Evolutionary conservation across 64 coral and sea anemone genomes (phyloP).

Genomic region (Cladopsammia gracilis): DNA sequence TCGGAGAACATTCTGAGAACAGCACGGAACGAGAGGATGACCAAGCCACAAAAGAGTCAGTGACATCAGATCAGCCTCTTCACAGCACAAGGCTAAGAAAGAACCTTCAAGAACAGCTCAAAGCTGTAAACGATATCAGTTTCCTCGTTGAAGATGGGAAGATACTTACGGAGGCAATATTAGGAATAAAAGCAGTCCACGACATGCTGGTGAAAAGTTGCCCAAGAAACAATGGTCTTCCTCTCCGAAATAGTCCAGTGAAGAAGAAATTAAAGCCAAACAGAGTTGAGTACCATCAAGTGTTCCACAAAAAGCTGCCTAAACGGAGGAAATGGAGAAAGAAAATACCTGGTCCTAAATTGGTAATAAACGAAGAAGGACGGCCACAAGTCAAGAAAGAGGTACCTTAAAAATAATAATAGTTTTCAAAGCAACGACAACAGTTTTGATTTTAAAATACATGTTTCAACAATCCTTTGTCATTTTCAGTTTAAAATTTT

Average conservation of each 20-base stretch:
- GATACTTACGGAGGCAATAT: slow-evolving; percentile 5
- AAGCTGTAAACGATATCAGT: slow-evolving; percentile 31
- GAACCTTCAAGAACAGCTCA: slow-evolving; percentile 39
- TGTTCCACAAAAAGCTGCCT: slow-evolving; percentile 68
- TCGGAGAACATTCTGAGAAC: not conserved
- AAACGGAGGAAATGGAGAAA: slow-evolving; percentile 48
- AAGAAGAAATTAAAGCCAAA: slow-evolving; percentile 68
- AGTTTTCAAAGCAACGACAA: too few relatives aligned
- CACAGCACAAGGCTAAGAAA: slow-evolving; percentile 30
- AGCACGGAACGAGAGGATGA: not conserved
- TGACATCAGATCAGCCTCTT: not conserved
- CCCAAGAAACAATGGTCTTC: too few relatives aligned
- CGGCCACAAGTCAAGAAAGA: not conserved
- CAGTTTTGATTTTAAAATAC: too few relatives aligned
- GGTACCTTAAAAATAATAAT: not conserved
- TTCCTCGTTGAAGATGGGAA: slow-evolving; percentile 27
- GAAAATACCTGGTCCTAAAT: not conserved
- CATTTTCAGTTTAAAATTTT: too few relatives aligned
- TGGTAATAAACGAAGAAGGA: too few relatives aligned
- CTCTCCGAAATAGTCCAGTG: slow-evolving; percentile 57
- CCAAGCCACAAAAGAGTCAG: not conserved
- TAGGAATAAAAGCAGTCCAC: too few relatives aligned
- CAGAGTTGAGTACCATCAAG: slow-evolving; percentile 63
- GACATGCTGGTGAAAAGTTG: too few relatives aligned
- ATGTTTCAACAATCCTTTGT: too few relatives aligned